Evolutionary conservation across 2,113 vertebrate genomes (phyloP), one percentile per base, ranked within the genome.

Genomic region (Lathamus discolor): DNA sequence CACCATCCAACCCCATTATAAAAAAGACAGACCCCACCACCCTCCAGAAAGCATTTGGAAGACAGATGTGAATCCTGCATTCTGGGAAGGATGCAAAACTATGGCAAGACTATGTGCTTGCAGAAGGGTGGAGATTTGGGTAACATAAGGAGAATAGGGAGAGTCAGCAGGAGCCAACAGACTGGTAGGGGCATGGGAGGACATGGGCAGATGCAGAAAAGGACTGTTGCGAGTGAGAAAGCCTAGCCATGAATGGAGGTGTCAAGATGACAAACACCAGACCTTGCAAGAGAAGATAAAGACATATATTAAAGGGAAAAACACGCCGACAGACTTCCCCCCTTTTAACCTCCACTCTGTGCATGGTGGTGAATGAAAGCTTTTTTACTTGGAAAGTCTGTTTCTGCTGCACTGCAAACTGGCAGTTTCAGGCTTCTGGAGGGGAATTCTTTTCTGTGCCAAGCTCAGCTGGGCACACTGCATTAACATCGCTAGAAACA

Each of bases 51-150:
- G 37, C 91, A 94, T 95, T 76, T 94, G 91, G 86, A 76, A 70
- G 82, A 76, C 92, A 96, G 90, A 96, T 92, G 94, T 91, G 88
- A 85, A 74, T 79, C 62, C 59, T 93, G 39, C 43, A 55, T 11
- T 46, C 27, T 7, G 35, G 61, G 51, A 91, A 93, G 29, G 69
- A 88, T 88, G 43, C 29, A 89, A 86, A 84, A 74, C 41, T 44
- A 51, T 39, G 79, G 79, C 35, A 66, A 74, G 44, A 66, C 28
- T 23, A 7, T 43, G 49, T 57, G 49, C 16, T 67, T 81, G 80
- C 61, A 70, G 64, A 86, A 83, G 88, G 83, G 86, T 86, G 91
- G 92, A 83, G 41, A 70, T 52, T 69, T 0, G 28, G 37, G 73
- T 59, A 83, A 82, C 33, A 35, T 39, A 79, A 55, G 27, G 62